Percentiles rank a stretch among this genome's conserved stretches.
Conservation (phyloP, 2,888 invertebrate genomes). For the Eristalis tenax region DNA sequence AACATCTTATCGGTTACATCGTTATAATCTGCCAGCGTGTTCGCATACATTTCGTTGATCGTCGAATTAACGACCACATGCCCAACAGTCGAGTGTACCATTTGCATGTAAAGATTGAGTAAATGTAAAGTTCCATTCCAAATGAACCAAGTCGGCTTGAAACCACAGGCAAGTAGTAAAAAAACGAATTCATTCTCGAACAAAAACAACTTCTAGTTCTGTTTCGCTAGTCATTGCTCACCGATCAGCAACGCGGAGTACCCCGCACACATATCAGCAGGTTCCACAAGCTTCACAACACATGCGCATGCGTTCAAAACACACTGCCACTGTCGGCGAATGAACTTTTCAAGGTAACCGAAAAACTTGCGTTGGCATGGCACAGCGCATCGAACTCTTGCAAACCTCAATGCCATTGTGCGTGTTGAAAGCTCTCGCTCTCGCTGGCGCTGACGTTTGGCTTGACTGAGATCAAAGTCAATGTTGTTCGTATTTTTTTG, state of each 20-base stretch:
- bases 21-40: neutral
- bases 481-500: slow-evolving; percentile 7
- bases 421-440: slow-evolving; percentile 62
- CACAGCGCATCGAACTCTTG: slow-evolving; percentile 72
- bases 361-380: slow-evolving; percentile 59
- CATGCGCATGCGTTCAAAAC: slow-evolving; percentile 37
- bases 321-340: slow-evolving; percentile 45
- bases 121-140: neutral
- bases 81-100: neutral
- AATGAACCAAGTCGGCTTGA: neutral
- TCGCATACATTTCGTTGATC: neutral
- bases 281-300: slow-evolving; percentile 1
- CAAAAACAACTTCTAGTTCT: slow-evolving; percentile 22
- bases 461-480: slow-evolving; percentile 6
- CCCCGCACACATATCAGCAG: neutral
- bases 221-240: slow-evolving; percentile 17
- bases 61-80: neutral
- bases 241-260: neutral
- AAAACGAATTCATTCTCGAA: neutral
- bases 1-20: neutral
- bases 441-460: neutral
- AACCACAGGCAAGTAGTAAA: neutral
- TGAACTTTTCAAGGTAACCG: slow-evolving; percentile 71
- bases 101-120: neutral
- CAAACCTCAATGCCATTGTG: slow-evolving; percentile 66